phyloP scores from a whole-genome alignment of 2,888 invertebrate species.

The Perizoma affinitatum region DNA sequence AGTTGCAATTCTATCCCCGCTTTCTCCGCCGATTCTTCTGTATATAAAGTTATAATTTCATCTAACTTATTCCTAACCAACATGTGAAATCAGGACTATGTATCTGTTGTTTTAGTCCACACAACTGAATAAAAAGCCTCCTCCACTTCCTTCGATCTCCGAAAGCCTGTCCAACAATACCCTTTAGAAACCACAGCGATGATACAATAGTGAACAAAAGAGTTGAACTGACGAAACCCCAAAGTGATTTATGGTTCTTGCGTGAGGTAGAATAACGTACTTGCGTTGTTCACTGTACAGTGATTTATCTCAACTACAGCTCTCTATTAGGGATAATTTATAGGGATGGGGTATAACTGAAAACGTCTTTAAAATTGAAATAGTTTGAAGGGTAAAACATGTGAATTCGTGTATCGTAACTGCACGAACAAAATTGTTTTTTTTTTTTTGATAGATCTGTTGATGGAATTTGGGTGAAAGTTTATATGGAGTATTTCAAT shows the following conservation, averaged over 20 bases:
- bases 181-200: slow-evolving; percentile 35
- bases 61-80: no score
- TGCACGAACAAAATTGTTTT: no score
- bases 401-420: no score
- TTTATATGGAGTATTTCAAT: no score
- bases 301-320: slow-evolving; percentile 27
- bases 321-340: slow-evolving; percentile 18
- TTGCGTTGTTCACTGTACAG: slow-evolving; percentile 36
- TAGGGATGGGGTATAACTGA: slow-evolving; percentile 9
- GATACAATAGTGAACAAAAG: slow-evolving; percentile 43
- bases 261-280: slow-evolving; percentile 41
- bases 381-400: no score
- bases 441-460: no score
- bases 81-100: no score
- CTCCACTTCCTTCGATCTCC: slow-evolving; percentile 19
- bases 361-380: neutral
- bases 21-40: no score
- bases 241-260: slow-evolving; percentile 40
- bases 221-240: slow-evolving; percentile 42
- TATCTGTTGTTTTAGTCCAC: no score
- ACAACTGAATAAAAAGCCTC: slow-evolving; percentile 5
- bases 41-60: no score
- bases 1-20: no score
- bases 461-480: no score
- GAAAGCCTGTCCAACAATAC: slow-evolving; percentile 34